Conservation (phyloP, 2,113 vertebrate genomes). For the Amphilophus citrinellus region DNA sequence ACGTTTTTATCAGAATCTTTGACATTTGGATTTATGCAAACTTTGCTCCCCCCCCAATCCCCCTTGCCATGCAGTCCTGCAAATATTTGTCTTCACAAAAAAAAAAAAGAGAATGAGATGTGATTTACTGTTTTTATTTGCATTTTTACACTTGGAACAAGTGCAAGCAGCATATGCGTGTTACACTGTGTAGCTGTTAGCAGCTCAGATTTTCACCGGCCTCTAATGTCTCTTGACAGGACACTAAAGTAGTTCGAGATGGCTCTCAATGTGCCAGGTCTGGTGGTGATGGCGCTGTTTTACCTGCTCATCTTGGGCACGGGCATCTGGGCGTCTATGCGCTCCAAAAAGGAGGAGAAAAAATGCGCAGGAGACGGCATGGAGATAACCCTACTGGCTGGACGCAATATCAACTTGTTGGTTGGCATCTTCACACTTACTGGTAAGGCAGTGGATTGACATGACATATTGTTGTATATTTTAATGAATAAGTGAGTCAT, state of each 20-base stretch:
- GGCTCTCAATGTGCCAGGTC: conserved; percentile 72
- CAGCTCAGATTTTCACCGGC: neutral
- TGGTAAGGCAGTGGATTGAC: conserved; percentile 38
- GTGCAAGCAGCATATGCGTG: neutral
- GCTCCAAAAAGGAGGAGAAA: conserved; percentile 81
- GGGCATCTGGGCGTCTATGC: conserved; percentile 87
- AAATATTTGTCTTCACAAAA: neutral
- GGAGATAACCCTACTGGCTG: conserved; percentile 86
- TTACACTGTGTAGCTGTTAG: neutral
- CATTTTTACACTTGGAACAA: neutral
- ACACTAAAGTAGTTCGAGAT: conserved; percentile 36
- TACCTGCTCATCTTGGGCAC: conserved; percentile 81
- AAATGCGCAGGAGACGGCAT: conserved; percentile 75
- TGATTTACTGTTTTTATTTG: neutral
- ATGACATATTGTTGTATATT: neutral
- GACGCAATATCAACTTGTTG: conserved; percentile 82
- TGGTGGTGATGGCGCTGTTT: conserved; percentile 82
- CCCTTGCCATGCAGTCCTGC: neutral
- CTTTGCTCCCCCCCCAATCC: neutral
- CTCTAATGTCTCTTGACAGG: conserved; percentile 43
- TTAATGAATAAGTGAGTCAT: neutral
- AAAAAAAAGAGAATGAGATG: neutral
- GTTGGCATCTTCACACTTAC: conserved; percentile 83
- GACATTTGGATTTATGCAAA: conserved; percentile 26
- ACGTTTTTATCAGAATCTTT: conserved; percentile 28